Evolutionary conservation across 2,113 vertebrate genomes (phyloP).

Genomic region (Glareola pratincola): DNA sequence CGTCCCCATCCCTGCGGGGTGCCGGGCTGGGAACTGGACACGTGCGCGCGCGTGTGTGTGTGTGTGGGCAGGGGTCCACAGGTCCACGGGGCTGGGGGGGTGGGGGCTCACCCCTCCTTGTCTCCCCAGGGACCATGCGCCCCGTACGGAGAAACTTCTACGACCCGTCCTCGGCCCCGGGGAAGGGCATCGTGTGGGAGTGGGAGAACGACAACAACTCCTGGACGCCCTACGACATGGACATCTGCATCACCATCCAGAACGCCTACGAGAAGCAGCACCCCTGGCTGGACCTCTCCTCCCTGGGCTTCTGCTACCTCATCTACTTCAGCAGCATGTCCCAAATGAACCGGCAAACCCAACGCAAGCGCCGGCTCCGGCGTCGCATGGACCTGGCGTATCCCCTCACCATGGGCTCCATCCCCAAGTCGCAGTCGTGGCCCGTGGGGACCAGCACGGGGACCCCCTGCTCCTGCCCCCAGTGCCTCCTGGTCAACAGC

Average conservation of each 20-base stretch:
- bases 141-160: slow-evolving; percentile 94
- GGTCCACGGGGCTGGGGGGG: too few relatives aligned
- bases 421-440: slow-evolving; percentile 98
- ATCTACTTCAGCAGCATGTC: slow-evolving; percentile 97
- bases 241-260: slow-evolving; percentile 97
- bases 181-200: slow-evolving; percentile 97
- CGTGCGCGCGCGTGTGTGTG: accelerated
- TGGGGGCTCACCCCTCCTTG: not conserved
- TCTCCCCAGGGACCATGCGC: slow-evolving; percentile 87
- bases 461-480: slow-evolving; percentile 90
- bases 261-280: slow-evolving; percentile 98
- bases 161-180: slow-evolving; percentile 91
- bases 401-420: slow-evolving; percentile 93
- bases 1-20: accelerated
- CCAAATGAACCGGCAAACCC: slow-evolving; percentile 94
- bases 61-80: accelerated
- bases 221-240: slow-evolving; percentile 97
- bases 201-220: slow-evolving; percentile 92
- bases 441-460: slow-evolving; percentile 90
- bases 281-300: slow-evolving; percentile 95
- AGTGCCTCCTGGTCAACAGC: slow-evolving; percentile 94
- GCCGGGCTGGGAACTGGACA: accelerated
- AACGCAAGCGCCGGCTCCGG: slow-evolving; percentile 87
- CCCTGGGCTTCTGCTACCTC: slow-evolving; percentile 95
- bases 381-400: slow-evolving; percentile 95